Percentiles rank a stretch among this genome's conserved stretches.
phyloP scores from a whole-genome alignment of 2,113 vertebrate genomes.

The Chamaea fasciata region DNA sequence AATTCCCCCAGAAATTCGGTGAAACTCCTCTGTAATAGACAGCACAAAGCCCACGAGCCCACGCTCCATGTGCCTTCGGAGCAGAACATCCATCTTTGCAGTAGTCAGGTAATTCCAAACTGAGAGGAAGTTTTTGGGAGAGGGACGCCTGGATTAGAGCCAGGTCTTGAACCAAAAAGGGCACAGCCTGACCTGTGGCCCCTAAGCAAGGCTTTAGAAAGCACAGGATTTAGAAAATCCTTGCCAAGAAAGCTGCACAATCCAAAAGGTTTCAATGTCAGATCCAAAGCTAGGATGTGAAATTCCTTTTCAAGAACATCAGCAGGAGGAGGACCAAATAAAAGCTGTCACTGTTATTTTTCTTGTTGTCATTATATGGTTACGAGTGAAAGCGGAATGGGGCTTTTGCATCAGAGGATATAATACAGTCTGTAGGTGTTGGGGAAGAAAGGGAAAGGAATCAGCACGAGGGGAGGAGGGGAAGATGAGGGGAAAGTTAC shows the following conservation, averaged over 20 bases:
- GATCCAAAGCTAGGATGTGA: neutral
- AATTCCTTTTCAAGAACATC: neutral
- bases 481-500: neutral
- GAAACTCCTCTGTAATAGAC: neutral
- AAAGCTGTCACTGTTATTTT: constrained; percentile 29
- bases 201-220: neutral
- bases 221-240: neutral
- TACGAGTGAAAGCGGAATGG: constrained; percentile 11
- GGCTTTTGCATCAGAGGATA: constrained; percentile 7
- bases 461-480: neutral
- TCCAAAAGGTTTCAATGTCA: neutral
- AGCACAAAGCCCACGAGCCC: neutral
- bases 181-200: neutral
- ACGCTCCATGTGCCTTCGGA: accelerated
- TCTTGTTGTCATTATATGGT: neutral
- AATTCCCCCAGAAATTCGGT: constrained; percentile 14
- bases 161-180: neutral
- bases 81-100: neutral
- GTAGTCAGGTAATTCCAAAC: neutral
- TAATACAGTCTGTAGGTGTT: constrained; percentile 35
- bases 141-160: neutral
- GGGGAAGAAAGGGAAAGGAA: neutral
- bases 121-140: neutral
- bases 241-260: accelerated
- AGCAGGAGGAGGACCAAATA: constrained; percentile 12